Base-by-base conservation (phyloP, 1,140 invertebrate genomes). In the Eurosta solidaginis region DNA sequence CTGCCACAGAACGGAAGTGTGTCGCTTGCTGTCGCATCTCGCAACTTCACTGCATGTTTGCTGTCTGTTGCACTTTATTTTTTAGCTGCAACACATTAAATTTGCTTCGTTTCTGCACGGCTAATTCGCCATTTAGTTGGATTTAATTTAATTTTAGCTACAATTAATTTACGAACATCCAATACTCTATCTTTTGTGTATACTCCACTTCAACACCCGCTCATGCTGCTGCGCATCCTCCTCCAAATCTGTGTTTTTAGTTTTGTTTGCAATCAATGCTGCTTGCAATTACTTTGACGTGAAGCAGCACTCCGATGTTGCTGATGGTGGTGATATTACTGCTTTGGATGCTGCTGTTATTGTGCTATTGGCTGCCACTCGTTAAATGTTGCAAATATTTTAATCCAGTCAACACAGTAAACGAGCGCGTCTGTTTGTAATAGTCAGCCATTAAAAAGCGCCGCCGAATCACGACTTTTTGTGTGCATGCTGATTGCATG, bases 391-490 rank as follows among this genome's bases (percentile, higher is more conserved):
- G 74, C 50, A 77, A 77, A 63, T 77, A 54, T 54, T 77, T 77
- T 77, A 59, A 77, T 68, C 33, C 59, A 68, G 36, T 40, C 33
- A 42, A n/a, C 27, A 27, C n/a, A 29, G 27, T 17, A 29, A 12
- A 49, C 49, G 52, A 22, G 33, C 54, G 33, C 22, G 75, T 29
- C 22, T 77, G 17, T 40, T 36, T 27, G 29, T 45, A 50, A 44
- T 27, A n/a, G n/a, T n/a, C n/a, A 36, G 74, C 29, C 45, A 76
- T 50, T 76, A 50, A 76, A 50, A 50, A 76, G 59, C 45, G 74
- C 74, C 74, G 74, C 74, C 74, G 52, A 81, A 83, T 83, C 83
- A 84, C 83, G 83, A 76, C 83, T 80, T 82, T 77, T 68, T 79
- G 54, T 78, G 20, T 78, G 52, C 20, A 33, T 33, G 59, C 59